phyloP scores from a whole-genome alignment of 2,888 invertebrate genomes.

The Podabrus alpinus region DNA sequence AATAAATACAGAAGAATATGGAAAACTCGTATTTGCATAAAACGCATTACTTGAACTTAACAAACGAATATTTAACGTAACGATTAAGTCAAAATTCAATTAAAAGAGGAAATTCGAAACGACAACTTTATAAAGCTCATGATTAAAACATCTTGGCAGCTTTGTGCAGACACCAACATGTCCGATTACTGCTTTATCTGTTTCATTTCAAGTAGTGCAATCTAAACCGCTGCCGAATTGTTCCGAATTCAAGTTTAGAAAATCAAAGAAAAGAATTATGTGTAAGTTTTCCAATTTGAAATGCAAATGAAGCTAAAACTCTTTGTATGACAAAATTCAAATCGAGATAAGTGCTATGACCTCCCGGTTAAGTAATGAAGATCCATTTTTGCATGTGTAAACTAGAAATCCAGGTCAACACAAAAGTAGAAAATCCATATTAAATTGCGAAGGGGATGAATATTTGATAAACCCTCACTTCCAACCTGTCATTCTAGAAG shows the following conservation, averaged over 20 bases:
- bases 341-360: conserved; percentile 25
- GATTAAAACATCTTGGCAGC: conserved; percentile 46
- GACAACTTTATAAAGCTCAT: conserved; percentile 51
- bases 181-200: conserved; percentile 26
- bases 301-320: conserved; percentile 26
- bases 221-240: conserved; percentile 5
- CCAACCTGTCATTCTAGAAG: conserved; percentile 31
- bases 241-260: neutral
- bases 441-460: conserved; percentile 30
- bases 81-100: conserved; percentile 45
- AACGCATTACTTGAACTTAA: conserved; percentile 20
- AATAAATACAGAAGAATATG: conserved; percentile 8
- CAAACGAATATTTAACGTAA: conserved; percentile 42
- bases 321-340: conserved; percentile 24
- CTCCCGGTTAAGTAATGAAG: conserved; percentile 28
- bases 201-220: conserved; percentile 14
- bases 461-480: conserved; percentile 32
- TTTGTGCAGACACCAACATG: conserved; percentile 26
- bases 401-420: conserved; percentile 32
- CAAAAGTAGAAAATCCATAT: conserved; percentile 32
- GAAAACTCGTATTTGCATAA: conserved; percentile 8
- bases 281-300: conserved; percentile 23
- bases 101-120: conserved; percentile 39
- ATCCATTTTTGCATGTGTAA: conserved; percentile 31
- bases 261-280: conserved; percentile 5